These are phyloP conservation scores for Trichopria drosophilae DNA, from an alignment of 2,888 invertebrate genomes.

Conservation along the genomic window DNA sequence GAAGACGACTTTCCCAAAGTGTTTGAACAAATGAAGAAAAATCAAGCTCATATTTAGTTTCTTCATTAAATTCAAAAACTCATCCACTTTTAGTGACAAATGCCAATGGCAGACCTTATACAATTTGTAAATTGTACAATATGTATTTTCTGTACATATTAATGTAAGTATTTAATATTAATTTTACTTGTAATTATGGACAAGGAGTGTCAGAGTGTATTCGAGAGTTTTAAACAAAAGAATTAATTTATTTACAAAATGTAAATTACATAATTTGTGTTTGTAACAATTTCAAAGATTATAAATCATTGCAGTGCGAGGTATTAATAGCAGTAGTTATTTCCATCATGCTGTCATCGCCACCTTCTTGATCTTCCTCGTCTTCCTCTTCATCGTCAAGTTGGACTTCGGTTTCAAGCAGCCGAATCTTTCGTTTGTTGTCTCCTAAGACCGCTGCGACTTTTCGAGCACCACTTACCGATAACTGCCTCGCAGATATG, in stretches of 20 bases:
- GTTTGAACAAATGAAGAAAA: constrained; percentile 64
- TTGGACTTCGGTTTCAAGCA: constrained; percentile 92
- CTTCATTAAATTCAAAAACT: too few species aligned
- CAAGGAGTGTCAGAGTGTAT: too few species aligned
- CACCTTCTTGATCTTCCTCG: constrained; percentile 52
- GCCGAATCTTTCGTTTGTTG: constrained; percentile 75
- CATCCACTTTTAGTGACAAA: too few species aligned
- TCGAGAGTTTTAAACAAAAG: constrained; percentile 14
- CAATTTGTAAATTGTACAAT: constrained; percentile 5
- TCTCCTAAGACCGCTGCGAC: constrained; percentile 85
- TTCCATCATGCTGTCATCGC: constrained; percentile 45
- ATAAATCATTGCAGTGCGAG: constrained; percentile 9
- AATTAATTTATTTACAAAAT: constrained; percentile 20
- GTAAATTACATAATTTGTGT: constrained; percentile 3
- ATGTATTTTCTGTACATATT: constrained; percentile 27
- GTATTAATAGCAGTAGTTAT: constrained; percentile 34
- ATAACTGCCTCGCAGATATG: constrained; percentile 63
- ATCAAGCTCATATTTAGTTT: too few species aligned
- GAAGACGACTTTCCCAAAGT: constrained; percentile 68
- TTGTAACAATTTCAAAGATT: constrained; percentile 8
- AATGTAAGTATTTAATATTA: constrained; percentile 9
- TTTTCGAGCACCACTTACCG: constrained; percentile 82
- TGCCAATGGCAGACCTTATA: too few species aligned
- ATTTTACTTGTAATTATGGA: too few species aligned
- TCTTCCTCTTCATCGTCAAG: constrained; percentile 88